Evolutionary conservation across 1,140 invertebrate species (phyloP).

Genomic region (Coenobita brevimanus): DNA sequence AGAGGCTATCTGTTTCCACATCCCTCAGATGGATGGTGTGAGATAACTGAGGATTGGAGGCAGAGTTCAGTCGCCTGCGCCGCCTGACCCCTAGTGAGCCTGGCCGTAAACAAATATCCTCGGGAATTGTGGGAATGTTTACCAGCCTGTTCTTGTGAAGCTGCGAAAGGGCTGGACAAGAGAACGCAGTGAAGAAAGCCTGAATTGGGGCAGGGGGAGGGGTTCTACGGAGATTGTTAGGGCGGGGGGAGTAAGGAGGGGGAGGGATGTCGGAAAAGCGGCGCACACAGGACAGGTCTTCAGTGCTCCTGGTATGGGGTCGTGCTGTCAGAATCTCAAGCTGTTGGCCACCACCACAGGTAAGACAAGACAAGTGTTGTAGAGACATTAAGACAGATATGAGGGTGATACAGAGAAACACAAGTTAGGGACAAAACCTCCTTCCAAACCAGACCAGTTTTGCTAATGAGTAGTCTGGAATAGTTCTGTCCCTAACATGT

Average conservation of each 20-base stretch:
- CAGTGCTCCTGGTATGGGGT: not conserved
- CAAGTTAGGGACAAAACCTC: too few relatives aligned
- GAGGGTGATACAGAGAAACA: too few relatives aligned
- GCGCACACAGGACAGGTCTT: not conserved
- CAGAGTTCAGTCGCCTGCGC: slow-evolving; percentile 17
- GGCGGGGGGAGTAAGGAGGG: slow-evolving; percentile 38
- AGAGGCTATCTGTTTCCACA: slow-evolving; percentile 41
- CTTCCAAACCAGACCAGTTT: too few relatives aligned
- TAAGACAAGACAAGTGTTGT: slow-evolving; percentile 20
- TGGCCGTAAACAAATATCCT: not conserved
- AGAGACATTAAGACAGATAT: not conserved
- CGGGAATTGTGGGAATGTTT: not conserved
- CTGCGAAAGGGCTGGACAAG: slow-evolving; percentile 47
- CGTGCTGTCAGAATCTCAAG: slow-evolving; percentile 28
- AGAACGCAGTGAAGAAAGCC: slow-evolving; percentile 51
- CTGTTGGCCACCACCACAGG: slow-evolving; percentile 38
- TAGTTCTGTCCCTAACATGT: too few relatives aligned
- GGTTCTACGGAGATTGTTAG: not conserved
- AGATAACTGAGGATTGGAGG: slow-evolving; percentile 48
- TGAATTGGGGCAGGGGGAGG: slow-evolving; percentile 32
- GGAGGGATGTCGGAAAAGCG: not conserved
- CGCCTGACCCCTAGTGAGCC: not conserved
- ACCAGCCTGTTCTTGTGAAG: not conserved
- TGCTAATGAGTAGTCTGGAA: too few relatives aligned
- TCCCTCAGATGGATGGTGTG: slow-evolving; percentile 34